Evolutionary conservation across 2,888 invertebrate genomes (phyloP), one percentile per base, ranked within the genome.

Genomic region (Pterostichus madidus): DNA sequence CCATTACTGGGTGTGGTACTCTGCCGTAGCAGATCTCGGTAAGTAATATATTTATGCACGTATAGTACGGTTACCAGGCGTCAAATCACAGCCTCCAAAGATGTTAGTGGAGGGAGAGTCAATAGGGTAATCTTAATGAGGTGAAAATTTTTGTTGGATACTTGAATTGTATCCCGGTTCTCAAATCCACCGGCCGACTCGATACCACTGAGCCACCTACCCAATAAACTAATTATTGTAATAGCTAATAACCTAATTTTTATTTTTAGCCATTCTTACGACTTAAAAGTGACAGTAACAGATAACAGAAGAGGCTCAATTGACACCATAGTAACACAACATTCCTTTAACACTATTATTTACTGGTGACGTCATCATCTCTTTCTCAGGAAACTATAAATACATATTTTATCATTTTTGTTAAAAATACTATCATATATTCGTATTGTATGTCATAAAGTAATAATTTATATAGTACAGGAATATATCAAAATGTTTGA

Each of bases 261-360:
- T 49, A 10, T 8, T 49, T 49, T 49, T 24, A 78, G 78, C 3
- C 3, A 78, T 13, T 35, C 13, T 39, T 11, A 31, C 6, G 78
- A 78, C n/a, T 24, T 46, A 0, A 13, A 61, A 61, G 7, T 78
- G n/a, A 78, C 59, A 35, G 44, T 78, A 56, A 44, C 5, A 0
- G 78, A 78, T 59, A 24, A 39, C 4, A 59, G 13, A 44, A 59
- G 56, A 61, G 78, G 78, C n/a, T 59, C 78, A 17, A n/a, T 61
- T 35, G 32, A 13, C 17, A 59, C 24, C 8, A 44, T 39, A 44
- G 44, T 44, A 31, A 61, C 78, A 39, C 39, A 78, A 61, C 78
- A 61, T 61, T 78, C 78, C 13, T 17, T 78, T n/a, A 78, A 78
- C 32, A 78, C 78, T 15, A 17, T 59, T 56, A 13, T 78, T 8